Conservation (phyloP, 2,113 vertebrate species). For the Tyto alba region DNA sequence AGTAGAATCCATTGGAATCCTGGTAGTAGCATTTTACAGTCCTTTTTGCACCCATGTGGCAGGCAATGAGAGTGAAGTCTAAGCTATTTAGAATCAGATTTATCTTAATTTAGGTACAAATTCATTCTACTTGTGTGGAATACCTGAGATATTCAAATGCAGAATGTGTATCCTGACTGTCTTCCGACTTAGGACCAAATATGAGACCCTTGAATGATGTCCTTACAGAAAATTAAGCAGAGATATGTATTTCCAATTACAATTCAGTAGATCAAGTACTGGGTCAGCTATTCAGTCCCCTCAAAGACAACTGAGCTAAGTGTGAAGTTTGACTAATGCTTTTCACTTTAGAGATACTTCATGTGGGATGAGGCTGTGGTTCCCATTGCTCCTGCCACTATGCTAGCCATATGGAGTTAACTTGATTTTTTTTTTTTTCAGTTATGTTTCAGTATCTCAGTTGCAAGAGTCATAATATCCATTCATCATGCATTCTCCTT, state of each 20-base stretch:
- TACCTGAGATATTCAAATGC: not conserved
- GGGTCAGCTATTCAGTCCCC: not conserved
- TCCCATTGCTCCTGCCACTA: not conserved
- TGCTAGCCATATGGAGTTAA: not conserved
- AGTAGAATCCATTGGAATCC: not conserved
- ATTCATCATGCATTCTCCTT: not conserved
- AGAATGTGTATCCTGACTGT: not conserved
- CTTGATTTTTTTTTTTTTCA: conserved; percentile 35
- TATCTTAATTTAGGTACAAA: not conserved
- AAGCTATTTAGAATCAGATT: not conserved
- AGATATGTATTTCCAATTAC: conserved; percentile 4
- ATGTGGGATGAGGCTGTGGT: not conserved
- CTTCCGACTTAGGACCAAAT: not conserved
- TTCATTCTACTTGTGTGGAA: not conserved
- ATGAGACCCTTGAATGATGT: not conserved
- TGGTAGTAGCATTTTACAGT: not conserved
- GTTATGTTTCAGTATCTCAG: conserved; percentile 31
- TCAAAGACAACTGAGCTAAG: not conserved
- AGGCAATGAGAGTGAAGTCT: not conserved
- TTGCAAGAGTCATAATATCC: not conserved
- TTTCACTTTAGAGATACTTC: not conserved
- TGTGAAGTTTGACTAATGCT: conserved; percentile 20
- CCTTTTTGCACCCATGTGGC: not conserved
- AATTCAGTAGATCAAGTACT: conserved; percentile 3
- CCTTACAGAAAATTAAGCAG: not conserved